Evolutionary conservation across 2,113 vertebrate genomes (phyloP), one percentile per base, ranked within the genome.

Genomic region (Chloropsis cyanopogon): DNA sequence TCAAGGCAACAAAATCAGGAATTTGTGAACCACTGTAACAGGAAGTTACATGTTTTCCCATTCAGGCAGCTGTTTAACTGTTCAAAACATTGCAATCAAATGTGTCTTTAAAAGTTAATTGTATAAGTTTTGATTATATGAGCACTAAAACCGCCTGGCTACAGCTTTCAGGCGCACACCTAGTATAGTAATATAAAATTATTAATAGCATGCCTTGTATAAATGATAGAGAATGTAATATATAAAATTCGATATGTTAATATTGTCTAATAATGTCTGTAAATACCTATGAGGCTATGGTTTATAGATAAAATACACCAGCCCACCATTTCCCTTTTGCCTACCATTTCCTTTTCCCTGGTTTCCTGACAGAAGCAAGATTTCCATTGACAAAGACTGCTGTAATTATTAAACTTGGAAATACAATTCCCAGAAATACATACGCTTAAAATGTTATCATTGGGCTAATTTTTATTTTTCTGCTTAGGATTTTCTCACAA

Each of bases 1-100:
- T 82, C 76, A 80, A 86, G 72, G 63, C 63, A 90, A 70, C 68
- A 90, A 92, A 95, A 91, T 86, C 63, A 96, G 87, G 71, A 90
- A 86, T 96, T 80, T 88, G 26, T 63, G 79, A 86, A 61, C 37
- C 14, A 16, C 14, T 49, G 22, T 64, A 79, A 42, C 72, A 86
- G 86, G 69, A 92, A 84, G 77, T 84, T 71, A 21, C 33, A 14
- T 82, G 20, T 76, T 84, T 95, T 91, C 57, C 73, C 44, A 56
- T 72, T 72, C 31, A 52, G n/a, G 71, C 75, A 88, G 66, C 71
- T 94, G 63, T 85, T 94, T 76, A 75, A 68, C 49, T 75, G 22
- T 75, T 86, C n/a, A 82, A 53, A 93, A 65, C 14, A 65, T 57
- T 49, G n/a, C 20, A 82, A 53, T 37, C 13, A 88, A 69, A 50